Percentiles rank a stretch among this genome's conserved stretches.
Evolutionary conservation across 2,113 vertebrate species (phyloP).

Genomic region (Antidorcas marsupialis): DNA sequence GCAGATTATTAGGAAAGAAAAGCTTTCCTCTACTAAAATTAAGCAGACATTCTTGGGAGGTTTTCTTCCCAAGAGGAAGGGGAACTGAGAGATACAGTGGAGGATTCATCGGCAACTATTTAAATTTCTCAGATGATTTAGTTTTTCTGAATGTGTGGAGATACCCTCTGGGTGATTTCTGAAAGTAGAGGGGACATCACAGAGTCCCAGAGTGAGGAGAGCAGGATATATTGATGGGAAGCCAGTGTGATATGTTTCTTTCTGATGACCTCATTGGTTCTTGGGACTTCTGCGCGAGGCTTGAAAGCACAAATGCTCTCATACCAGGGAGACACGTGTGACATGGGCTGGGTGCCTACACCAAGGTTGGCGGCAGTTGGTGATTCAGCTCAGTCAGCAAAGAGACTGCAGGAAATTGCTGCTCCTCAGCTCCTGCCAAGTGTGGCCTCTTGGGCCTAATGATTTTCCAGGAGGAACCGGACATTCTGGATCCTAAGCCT

Average conservation of each 20-base stretch:
- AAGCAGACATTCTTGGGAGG: neutral
- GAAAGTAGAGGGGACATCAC: neutral
- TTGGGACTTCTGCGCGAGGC: neutral
- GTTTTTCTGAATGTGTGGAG: neutral
- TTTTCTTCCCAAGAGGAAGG: neutral
- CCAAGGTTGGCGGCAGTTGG: neutral
- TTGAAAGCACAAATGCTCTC: neutral
- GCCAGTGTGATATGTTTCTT: neutral
- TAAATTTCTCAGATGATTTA: neutral
- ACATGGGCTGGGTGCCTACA: too few relatives aligned
- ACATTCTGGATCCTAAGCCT: neutral
- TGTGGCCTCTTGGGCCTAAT: neutral
- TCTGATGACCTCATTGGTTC: neutral
- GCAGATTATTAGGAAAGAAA: neutral
- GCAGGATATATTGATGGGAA: neutral
- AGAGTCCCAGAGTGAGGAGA: neutral
- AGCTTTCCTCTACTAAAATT: neutral
- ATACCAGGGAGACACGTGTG: neutral
- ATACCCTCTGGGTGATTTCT: neutral
- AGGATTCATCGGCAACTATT: neutral
- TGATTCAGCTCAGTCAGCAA: too few relatives aligned
- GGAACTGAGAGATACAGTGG: neutral
- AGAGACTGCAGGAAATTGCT: neutral
- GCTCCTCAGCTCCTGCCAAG: neutral
- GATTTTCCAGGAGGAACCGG: neutral